Conservation (phyloP, 92 coral and sea anemone species). For the Muricea muricata region DNA sequence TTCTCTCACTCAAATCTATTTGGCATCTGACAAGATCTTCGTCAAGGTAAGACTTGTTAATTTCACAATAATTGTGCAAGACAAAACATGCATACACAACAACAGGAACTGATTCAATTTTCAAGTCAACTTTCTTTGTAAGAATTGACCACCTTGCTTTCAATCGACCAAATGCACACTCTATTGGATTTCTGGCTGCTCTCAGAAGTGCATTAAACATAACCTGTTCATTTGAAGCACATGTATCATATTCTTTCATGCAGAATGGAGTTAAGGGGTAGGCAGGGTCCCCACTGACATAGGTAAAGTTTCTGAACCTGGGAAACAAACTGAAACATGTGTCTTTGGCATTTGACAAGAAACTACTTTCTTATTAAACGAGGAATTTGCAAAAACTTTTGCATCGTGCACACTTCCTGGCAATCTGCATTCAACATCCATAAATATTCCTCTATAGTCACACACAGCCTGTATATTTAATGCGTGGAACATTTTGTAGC, state of each 20-base stretch:
- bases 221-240: constrained; percentile 53
- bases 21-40: constrained; percentile 38
- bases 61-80: constrained; percentile 63
- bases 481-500: constrained; percentile 12
- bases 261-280: constrained; percentile 53
- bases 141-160: constrained; percentile 55
- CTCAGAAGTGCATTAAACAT: constrained; percentile 37
- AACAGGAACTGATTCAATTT: constrained; percentile 42
- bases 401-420: constrained; percentile 31
- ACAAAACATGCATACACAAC: constrained; percentile 57
- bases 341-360: constrained; percentile 55
- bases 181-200: constrained; percentile 56
- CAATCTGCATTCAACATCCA: constrained; percentile 9
- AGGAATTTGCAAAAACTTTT: constrained; percentile 27
- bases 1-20: constrained; percentile 44
- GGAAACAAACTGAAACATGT: constrained; percentile 5
- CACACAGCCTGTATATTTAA: constrained; percentile 6
- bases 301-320: constrained; percentile 53
- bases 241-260: constrained; percentile 59
- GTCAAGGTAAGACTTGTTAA: constrained; percentile 26
- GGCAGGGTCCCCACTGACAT: constrained; percentile 56
- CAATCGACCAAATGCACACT: constrained; percentile 59
- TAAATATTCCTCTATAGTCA: background rate
- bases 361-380: background rate
- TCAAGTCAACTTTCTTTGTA: constrained; percentile 46